Evolutionary conservation across 2,113 vertebrate genomes (phyloP), one percentile per base, ranked within the genome.

Genomic region (Cervus canadensis): DNA sequence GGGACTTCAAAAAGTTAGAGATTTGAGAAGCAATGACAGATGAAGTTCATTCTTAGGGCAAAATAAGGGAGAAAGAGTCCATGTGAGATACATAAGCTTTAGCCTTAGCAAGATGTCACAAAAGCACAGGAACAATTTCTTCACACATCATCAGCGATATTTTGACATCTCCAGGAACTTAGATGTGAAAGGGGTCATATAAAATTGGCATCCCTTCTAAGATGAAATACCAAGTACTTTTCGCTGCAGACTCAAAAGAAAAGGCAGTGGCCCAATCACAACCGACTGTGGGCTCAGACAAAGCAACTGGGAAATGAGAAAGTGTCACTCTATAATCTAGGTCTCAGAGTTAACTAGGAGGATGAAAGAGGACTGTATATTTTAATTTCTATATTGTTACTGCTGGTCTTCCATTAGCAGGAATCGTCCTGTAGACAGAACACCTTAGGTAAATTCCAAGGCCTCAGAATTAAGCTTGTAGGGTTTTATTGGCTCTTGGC

Each of bases 311-410:
- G 9, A 86, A 74, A 43, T 0, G 15, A 89, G 62, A 50, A 50
- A 25, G 23, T 25, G n/a, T 83, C 84, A 59, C 43, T 78, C 60
- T 57, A 28, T 85, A 67, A 86, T 85, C 82, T 78, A 3, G n/a
- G 57, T 52, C 56, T 94, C 43, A 50, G 86, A 92, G 71, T 87
- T 97, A 76, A 94, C 89, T 78, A 89, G 93, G 89, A 36, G 21
- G 48, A 48, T 15, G 50, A 89, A 56, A 64, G 12, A 60, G 28
- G 78, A 36, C 60, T 23, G 5, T 21, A 50, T 56, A 26, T 96
- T 91, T 89, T 60, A 71, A 96, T 60, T 76, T 82, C 43, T n/a
- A 52, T 76, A 30, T 59, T 62, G 88, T 64, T 45, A 21, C 56
- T 19, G 45, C 26, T 82, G 23, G 43, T 64, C 36, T 50, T 91